Conservation (phyloP, 2,797 vertebrate genomes). For the Lateolabrax maculatus region DNA sequence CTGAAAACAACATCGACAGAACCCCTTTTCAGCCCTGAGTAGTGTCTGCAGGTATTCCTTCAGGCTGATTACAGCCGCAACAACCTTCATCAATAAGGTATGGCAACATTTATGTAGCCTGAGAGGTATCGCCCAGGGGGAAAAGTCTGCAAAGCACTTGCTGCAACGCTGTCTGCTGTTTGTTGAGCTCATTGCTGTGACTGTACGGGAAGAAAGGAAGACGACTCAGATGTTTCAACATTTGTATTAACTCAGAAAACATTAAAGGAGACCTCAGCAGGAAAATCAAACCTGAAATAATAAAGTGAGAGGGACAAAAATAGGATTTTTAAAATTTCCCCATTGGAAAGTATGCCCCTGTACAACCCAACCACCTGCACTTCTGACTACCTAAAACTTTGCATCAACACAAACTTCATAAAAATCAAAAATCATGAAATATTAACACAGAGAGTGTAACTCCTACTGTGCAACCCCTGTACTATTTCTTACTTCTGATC, state of each 20-base stretch:
- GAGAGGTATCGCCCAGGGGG: neutral
- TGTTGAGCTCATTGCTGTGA: neutral
- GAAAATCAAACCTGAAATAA: neutral
- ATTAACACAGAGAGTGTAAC: neutral
- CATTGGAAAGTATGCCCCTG: neutral
- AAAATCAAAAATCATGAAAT: neutral
- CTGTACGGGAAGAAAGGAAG: neutral
- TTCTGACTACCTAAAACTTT: neutral
- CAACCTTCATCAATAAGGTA: neutral
- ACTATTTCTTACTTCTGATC: slow-evolving; percentile 18
- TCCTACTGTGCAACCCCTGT: neutral
- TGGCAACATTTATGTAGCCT: neutral
- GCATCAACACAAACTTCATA: slow-evolving; percentile 4
- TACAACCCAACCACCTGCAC: neutral
- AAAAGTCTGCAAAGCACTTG: neutral
- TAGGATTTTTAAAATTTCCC: neutral
- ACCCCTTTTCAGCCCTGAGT: neutral
- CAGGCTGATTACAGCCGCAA: neutral
- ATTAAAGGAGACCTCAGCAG: neutral
- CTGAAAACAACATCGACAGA: neutral
- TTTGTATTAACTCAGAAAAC: neutral
- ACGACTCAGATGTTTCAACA: neutral
- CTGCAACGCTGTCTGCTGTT: neutral
- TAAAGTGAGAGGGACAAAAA: neutral
- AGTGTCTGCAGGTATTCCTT: neutral